Evolutionary conservation across 2,888 invertebrate species (phyloP).

Genomic region (Hipparchia semele): DNA sequence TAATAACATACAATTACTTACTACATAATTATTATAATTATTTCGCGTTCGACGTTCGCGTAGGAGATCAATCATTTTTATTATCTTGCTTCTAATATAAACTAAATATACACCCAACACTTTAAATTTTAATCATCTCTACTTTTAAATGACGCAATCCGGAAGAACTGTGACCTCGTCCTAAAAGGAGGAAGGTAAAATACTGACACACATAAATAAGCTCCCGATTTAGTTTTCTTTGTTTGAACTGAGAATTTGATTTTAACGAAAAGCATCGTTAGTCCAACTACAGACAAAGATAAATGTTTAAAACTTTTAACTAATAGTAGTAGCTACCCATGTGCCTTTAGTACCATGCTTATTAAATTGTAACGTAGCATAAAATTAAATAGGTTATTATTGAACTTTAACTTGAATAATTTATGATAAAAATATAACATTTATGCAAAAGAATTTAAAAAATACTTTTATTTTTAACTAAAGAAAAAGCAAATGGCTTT

Average conservation of each 20-base stretch:
- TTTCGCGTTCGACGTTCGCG: constrained; percentile 7
- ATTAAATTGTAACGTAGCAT: too few species aligned
- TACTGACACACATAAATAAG: constrained; percentile 33
- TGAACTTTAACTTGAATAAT: too few species aligned
- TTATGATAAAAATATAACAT: too few species aligned
- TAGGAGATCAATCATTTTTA: constrained; percentile 23
- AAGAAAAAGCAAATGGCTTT: constrained; percentile 20
- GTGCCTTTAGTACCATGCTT: not conserved
- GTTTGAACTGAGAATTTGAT: constrained; percentile 1
- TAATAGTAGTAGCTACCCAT: not conserved
- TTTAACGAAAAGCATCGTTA: not conserved
- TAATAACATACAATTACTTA: constrained; percentile 23
- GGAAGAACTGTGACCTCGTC: constrained; percentile 39
- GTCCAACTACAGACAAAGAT: not conserved
- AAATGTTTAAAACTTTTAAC: not conserved
- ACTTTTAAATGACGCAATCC: constrained; percentile 35
- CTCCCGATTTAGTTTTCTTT: constrained; percentile 36
- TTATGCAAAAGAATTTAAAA: too few species aligned
- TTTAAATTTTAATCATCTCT: constrained; percentile 29
- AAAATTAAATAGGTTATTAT: too few species aligned
- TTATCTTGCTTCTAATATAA: constrained; percentile 18
- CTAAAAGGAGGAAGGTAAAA: constrained; percentile 37
- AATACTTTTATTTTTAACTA: not conserved
- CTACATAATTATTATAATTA: not conserved
- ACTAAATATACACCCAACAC: constrained; percentile 16